A percentile compares a stretch with the other conserved stretches of the same genome.
These are phyloP conservation scores for Scaptomyza graminum DNA, from an alignment of 1,140 invertebrate genomes.

Conservation along the genomic window DNA sequence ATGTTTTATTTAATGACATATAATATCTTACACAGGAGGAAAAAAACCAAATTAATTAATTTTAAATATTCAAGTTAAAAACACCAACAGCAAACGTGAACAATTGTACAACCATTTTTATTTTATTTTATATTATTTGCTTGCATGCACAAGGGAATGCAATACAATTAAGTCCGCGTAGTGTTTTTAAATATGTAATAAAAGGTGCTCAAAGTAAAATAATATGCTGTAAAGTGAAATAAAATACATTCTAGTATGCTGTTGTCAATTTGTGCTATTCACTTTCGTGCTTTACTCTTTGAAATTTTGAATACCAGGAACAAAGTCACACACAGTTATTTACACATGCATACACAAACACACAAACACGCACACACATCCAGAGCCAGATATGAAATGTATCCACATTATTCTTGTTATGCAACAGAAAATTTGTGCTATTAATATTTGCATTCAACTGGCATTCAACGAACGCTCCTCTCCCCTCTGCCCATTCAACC, in stretches of 20 bases:
- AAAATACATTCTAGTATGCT: too few relatives aligned
- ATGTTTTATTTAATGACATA: too few relatives aligned
- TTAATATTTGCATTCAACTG: conserved; percentile 80
- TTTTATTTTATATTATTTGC: conserved; percentile 64
- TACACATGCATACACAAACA: conserved; percentile 7
- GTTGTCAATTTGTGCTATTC: too few relatives aligned
- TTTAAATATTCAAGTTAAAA: conserved; percentile 69
- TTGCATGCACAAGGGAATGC: conserved; percentile 38
- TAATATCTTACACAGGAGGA: too few relatives aligned
- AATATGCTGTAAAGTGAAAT: too few relatives aligned
- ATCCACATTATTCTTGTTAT: conserved; percentile 54
- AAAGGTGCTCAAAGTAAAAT: too few relatives aligned
- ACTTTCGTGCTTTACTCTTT: not conserved
- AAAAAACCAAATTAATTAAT: conserved; percentile 15
- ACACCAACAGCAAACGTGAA: conserved; percentile 66
- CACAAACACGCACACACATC: not conserved
- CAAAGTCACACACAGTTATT: conserved; percentile 34
- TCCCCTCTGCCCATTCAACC: not conserved
- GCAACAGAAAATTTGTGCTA: conserved; percentile 76
- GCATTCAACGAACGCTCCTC: conserved; percentile 21
- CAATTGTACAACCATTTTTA: conserved; percentile 69
- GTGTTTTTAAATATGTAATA: not conserved
- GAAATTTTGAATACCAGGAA: conserved; percentile 13
- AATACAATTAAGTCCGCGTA: conserved; percentile 11
- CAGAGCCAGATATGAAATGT: conserved; percentile 38